Percentiles rank a stretch among this genome's conserved stretches.
Evolutionary conservation across 2,888 invertebrate species (phyloP).

Genomic region (Dendrolimus pini): DNA sequence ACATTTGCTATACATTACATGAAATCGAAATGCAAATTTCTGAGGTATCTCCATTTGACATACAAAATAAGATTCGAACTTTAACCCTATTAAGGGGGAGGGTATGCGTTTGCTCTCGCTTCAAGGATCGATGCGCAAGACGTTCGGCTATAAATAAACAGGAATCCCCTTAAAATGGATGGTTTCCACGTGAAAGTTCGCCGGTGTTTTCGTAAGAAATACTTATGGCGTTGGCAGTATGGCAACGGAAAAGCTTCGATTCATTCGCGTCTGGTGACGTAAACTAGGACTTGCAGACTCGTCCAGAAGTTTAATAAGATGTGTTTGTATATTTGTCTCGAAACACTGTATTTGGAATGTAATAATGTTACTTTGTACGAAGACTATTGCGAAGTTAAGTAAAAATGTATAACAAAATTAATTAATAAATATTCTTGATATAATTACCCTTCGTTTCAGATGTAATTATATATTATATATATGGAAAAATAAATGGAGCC

Average conservation of each 20-base stretch:
- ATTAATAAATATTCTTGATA: too few species aligned
- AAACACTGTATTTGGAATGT: too few species aligned
- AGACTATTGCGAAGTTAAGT: too few species aligned
- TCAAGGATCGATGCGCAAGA: conserved; percentile 29
- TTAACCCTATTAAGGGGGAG: background rate
- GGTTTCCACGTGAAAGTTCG: conserved; percentile 21
- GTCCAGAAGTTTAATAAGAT: too few species aligned
- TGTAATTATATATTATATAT: too few species aligned
- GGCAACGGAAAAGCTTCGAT: background rate
- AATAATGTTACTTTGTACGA: too few species aligned
- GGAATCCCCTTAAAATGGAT: conserved; percentile 20
- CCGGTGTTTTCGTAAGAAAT: conserved; percentile 18
- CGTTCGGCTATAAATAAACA: conserved; percentile 38
- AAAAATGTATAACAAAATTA: too few species aligned
- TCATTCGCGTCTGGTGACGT: background rate
- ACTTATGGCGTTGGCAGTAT: background rate
- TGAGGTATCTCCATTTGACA: background rate
- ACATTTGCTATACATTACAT: too few species aligned
- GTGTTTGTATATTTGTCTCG: too few species aligned
- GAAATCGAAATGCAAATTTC: background rate
- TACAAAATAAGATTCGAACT: background rate
- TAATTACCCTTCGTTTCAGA: too few species aligned
- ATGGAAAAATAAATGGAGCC: too few species aligned
- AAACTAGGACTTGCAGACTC: too few species aligned
- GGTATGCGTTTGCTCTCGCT: conserved; percentile 14